phyloP scores from a whole-genome alignment of 2,888 invertebrate species.

The Argyresthia goedartella region DNA sequence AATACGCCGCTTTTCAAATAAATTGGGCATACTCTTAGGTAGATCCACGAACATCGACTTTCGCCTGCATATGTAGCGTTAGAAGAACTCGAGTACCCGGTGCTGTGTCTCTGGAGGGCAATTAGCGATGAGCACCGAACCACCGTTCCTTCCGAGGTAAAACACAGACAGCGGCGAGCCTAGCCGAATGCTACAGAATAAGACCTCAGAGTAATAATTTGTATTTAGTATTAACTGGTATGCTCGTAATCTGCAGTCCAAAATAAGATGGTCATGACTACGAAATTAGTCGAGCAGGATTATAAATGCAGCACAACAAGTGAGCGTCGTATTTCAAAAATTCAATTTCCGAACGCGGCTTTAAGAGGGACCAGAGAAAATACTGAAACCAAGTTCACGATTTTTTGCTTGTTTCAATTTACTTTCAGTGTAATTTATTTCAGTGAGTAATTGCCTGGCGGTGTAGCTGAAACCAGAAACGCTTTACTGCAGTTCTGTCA shows the following conservation, averaged over 20 bases:
- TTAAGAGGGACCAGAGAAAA: neutral
- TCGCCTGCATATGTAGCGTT: neutral
- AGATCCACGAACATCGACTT: too few species aligned
- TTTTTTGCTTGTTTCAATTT: conserved; percentile 17
- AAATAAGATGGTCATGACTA: neutral
- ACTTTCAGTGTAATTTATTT: conserved; percentile 8
- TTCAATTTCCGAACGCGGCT: conserved; percentile 4
- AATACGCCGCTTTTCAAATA: too few species aligned
- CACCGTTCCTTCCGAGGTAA: conserved; percentile 2
- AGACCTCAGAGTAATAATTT: neutral
- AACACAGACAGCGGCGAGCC: neutral
- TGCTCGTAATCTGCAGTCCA: neutral
- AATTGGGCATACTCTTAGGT: too few species aligned
- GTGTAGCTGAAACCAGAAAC: conserved; percentile 8
- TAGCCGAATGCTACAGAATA: neutral
- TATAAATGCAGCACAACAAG: neutral
- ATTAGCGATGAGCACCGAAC: conserved; percentile 6
- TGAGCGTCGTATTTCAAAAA: conserved; percentile 1
- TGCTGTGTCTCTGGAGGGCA: neutral
- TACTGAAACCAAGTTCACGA: conserved; percentile 16
- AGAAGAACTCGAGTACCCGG: neutral
- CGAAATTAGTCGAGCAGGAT: neutral
- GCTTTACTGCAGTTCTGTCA: conserved; percentile 12
- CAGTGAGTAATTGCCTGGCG: conserved; percentile 18
- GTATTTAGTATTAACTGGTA: neutral